phyloP scores from a whole-genome alignment of 2,797 vertebrate genomes.

The Geotria australis region DNA sequence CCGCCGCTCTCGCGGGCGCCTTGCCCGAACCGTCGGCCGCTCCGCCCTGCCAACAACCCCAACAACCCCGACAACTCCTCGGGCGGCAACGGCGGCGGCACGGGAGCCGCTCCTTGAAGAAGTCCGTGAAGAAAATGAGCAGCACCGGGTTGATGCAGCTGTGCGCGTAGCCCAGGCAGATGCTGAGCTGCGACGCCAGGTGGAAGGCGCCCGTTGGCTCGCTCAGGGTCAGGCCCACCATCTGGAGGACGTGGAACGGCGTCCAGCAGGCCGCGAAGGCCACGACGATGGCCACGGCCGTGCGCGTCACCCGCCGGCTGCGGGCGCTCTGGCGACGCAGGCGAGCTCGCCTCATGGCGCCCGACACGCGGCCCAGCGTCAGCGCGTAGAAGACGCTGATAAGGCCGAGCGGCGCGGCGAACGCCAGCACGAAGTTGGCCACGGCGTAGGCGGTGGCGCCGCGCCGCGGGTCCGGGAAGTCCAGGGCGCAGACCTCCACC shows the following conservation, averaged over 20 bases:
- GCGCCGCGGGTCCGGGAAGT: slow-evolving; percentile 13
- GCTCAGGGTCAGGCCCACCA: slow-evolving; percentile 25
- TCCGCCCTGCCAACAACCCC: too few relatives aligned
- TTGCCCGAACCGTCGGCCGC: too few relatives aligned
- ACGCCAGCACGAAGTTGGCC: slow-evolving; percentile 31
- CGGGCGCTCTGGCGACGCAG: slow-evolving; percentile 21
- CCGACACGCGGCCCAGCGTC: slow-evolving; percentile 30
- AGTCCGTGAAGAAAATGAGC: slow-evolving; percentile 30
- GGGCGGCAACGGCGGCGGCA: too few relatives aligned
- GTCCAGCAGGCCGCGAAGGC: slow-evolving; percentile 34
- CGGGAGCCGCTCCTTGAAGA: slow-evolving; percentile 22
- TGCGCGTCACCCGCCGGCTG: slow-evolving; percentile 30
- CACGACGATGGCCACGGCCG: slow-evolving; percentile 28
- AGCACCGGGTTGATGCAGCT: slow-evolving; percentile 41
- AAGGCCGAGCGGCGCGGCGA: slow-evolving; percentile 28
- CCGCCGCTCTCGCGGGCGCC: too few relatives aligned
- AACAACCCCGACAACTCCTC: too few relatives aligned
- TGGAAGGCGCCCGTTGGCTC: slow-evolving; percentile 14
- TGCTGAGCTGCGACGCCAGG: slow-evolving; percentile 31
- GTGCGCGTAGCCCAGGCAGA: slow-evolving; percentile 37
- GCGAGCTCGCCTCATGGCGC: slow-evolving; percentile 24
- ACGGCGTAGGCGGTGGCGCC: slow-evolving; percentile 46
- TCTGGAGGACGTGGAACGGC: slow-evolving; percentile 33
- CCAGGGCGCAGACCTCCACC: slow-evolving; percentile 21
- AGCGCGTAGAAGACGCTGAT: slow-evolving; percentile 37